Percentiles rank a stretch among this genome's conserved stretches.
phyloP scores from a whole-genome alignment of 2,797 vertebrate genomes.

The Myiothlypis chrysogaster region DNA sequence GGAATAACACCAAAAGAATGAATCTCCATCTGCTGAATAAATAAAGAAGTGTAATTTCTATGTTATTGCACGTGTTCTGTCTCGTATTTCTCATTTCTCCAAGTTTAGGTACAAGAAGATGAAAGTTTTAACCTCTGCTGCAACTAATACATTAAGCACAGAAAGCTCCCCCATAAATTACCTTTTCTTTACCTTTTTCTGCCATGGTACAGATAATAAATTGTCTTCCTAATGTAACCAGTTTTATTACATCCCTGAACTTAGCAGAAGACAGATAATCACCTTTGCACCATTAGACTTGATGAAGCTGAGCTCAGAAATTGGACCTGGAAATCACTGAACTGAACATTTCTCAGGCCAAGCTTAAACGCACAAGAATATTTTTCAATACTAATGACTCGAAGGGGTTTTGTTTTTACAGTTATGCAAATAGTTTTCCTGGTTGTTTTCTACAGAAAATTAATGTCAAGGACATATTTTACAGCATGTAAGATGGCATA shows the following conservation, averaged over 20 bases:
- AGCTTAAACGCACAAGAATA: neutral
- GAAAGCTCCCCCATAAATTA: neutral
- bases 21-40: neutral
- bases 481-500: neutral
- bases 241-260: neutral
- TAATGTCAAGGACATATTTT: neutral
- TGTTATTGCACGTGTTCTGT: accelerated
- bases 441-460: slow-evolving; percentile 2
- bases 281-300: slow-evolving; percentile 2
- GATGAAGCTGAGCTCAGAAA: slow-evolving; percentile 6
- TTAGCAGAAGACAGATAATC: neutral
- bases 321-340: neutral
- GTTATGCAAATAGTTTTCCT: neutral
- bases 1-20: neutral
- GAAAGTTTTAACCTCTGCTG: neutral
- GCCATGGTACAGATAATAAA: neutral
- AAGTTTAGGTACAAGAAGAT: neutral
- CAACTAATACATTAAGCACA: neutral
- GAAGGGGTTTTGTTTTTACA: neutral
- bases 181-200: slow-evolving; percentile 14
- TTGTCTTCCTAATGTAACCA: neutral
- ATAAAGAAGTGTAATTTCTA: neutral
- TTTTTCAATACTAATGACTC: neutral
- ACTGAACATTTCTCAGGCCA: neutral
- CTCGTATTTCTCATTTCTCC: neutral